Percentiles rank a stretch among this genome's conserved stretches.
These are phyloP conservation scores for Psilopogon haemacephalus DNA, from an alignment of 2,113 vertebrate species.

Conservation along the genomic window DNA sequence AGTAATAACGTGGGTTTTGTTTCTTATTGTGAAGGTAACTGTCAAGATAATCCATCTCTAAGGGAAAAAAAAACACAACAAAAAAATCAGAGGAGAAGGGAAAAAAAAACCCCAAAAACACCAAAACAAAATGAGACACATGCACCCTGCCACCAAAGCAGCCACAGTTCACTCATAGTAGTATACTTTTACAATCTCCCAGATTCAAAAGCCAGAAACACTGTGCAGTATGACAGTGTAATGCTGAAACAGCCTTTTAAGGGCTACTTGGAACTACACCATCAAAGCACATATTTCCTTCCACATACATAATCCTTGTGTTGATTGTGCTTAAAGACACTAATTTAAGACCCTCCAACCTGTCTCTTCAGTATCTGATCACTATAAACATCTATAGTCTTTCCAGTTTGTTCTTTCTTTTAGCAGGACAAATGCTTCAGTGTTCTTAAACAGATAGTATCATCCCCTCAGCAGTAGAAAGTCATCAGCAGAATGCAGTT, in stretches of 20 bases:
- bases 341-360: not conserved
- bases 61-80: too few species aligned
- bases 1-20: not conserved
- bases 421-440: not conserved
- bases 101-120: too few species aligned
- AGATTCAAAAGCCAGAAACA: not conserved
- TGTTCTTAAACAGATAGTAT: not conserved
- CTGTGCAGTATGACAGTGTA: not conserved
- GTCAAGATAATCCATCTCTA: not conserved
- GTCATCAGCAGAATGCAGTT: not conserved
- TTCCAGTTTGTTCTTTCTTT: not conserved
- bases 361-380: not conserved
- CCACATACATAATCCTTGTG: not conserved
- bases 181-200: not conserved
- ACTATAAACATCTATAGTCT: not conserved
- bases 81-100: too few species aligned
- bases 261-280: not conserved
- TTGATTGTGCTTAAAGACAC: not conserved
- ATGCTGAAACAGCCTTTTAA: not conserved
- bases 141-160: too few species aligned
- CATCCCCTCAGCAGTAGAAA: constrained; percentile 2
- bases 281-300: not conserved
- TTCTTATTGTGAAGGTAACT: not conserved
- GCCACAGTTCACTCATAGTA: not conserved
- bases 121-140: too few species aligned